Conservation (phyloP, 2,113 vertebrate species). For the Varanus komodoensis region DNA sequence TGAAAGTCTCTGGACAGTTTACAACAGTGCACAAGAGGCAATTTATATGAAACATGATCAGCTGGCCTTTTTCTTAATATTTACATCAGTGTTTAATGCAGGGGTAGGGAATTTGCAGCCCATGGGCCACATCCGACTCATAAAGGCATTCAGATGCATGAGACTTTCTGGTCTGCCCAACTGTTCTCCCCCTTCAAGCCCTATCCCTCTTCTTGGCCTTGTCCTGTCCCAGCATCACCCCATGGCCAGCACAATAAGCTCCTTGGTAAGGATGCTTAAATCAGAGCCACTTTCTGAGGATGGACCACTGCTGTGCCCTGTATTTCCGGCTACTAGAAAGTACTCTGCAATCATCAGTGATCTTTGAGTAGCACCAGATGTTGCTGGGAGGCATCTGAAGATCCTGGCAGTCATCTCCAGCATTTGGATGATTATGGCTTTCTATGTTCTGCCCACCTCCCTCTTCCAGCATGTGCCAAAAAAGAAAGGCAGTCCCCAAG, state of each 20-base stretch:
- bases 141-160: no score
- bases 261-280: not conserved
- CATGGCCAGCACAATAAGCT: not conserved
- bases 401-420: not conserved
- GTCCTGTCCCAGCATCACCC: no score
- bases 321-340: not conserved
- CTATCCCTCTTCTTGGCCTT: no score
- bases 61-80: not conserved
- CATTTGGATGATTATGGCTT: not conserved
- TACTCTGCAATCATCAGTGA: not conserved
- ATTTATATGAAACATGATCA: not conserved
- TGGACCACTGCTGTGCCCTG: not conserved
- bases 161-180: no score
- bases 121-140: no score
- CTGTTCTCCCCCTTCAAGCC: no score
- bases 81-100: not conserved
- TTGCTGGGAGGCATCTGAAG: not conserved
- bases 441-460: not conserved
- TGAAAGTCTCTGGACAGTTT: no score
- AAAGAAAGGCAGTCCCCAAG: not conserved
- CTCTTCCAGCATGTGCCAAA: not conserved
- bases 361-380: not conserved
- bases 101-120: no score
- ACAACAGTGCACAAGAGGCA: not conserved
- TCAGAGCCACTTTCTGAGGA: not conserved